Evolutionary conservation across 2,113 vertebrate genomes (phyloP).

Genomic region (Atractosteus spatula): DNA sequence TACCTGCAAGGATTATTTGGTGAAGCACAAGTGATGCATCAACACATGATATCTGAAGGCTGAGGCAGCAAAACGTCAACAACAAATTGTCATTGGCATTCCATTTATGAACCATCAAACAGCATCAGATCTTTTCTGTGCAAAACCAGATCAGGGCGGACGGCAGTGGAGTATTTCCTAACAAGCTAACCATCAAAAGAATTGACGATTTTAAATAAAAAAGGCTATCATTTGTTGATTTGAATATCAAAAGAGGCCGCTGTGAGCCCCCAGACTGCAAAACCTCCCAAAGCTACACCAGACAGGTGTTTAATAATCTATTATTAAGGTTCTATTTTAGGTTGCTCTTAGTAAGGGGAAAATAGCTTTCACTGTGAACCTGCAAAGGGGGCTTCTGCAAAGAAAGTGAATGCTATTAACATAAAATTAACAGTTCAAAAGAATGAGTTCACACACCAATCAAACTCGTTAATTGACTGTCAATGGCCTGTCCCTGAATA

Average conservation of each 20-base stretch:
- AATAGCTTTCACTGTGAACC: slow-evolving; percentile 83
- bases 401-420: slow-evolving; percentile 94
- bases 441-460: slow-evolving; percentile 98
- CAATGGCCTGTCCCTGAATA: slow-evolving; percentile 96
- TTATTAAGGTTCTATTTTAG: slow-evolving; percentile 96
- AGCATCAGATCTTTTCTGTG: slow-evolving; percentile 83
- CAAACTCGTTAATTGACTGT: slow-evolving; percentile 99
- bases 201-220: slow-evolving; percentile 83
- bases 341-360: slow-evolving; percentile 80
- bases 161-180: slow-evolving; percentile 79
- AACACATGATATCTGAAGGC: slow-evolving; percentile 74
- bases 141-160: slow-evolving; percentile 82
- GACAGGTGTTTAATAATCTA: slow-evolving; percentile 99
- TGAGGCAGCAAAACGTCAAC: slow-evolving; percentile 71
- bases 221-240: slow-evolving; percentile 87
- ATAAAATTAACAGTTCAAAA: slow-evolving; percentile 99
- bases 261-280: slow-evolving; percentile 80
- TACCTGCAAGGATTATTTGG: slow-evolving; percentile 86
- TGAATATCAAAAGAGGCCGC: slow-evolving; percentile 96
- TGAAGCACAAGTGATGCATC: slow-evolving; percentile 72
- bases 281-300: slow-evolving; percentile 86
- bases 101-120: slow-evolving; percentile 93
- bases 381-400: slow-evolving; percentile 78
- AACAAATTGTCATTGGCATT: slow-evolving; percentile 95
- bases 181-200: slow-evolving; percentile 78